Evolutionary conservation across 2,797 vertebrate genomes (phyloP).

Genomic region (Saxicola maurus): DNA sequence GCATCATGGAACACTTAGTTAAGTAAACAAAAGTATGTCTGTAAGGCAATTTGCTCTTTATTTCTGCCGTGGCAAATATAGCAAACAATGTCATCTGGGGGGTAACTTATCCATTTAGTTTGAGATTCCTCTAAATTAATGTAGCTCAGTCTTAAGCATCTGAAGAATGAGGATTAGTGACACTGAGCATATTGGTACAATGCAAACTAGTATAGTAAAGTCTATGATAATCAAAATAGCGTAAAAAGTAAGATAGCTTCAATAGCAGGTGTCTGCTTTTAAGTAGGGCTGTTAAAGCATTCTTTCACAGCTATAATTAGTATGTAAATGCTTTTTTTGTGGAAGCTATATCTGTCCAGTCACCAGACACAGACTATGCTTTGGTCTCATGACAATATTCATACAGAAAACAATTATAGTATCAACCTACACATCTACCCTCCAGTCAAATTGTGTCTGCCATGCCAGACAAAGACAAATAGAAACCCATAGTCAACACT

Average conservation of each 20-base stretch:
- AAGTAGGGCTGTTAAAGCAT: background rate
- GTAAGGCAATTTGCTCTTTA: background rate
- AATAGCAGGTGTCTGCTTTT: background rate
- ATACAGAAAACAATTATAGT: slow-evolving; percentile 21
- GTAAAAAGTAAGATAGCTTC: background rate
- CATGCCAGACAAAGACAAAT: slow-evolving; percentile 38
- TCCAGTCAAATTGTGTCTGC: slow-evolving; percentile 11
- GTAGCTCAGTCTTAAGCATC: background rate
- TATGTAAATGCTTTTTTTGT: slow-evolving; percentile 15
- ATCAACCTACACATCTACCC: background rate
- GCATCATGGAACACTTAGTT: background rate
- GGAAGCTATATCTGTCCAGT: background rate
- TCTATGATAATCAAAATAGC: background rate
- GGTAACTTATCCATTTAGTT: background rate
- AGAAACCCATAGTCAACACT: background rate
- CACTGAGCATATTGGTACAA: background rate
- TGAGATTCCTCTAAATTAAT: background rate
- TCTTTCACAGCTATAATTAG: slow-evolving; percentile 29
- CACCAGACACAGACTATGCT: background rate
- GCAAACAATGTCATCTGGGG: background rate
- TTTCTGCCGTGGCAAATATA: background rate
- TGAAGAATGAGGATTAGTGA: background rate
- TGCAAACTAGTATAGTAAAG: background rate
- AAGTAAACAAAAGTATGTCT: background rate
- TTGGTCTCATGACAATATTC: slow-evolving; percentile 16